A percentile compares a stretch with the other conserved stretches of the same genome.
Evolutionary conservation across 1,140 invertebrate genomes (phyloP).

Genomic region (Hylyphantes graminicola): DNA sequence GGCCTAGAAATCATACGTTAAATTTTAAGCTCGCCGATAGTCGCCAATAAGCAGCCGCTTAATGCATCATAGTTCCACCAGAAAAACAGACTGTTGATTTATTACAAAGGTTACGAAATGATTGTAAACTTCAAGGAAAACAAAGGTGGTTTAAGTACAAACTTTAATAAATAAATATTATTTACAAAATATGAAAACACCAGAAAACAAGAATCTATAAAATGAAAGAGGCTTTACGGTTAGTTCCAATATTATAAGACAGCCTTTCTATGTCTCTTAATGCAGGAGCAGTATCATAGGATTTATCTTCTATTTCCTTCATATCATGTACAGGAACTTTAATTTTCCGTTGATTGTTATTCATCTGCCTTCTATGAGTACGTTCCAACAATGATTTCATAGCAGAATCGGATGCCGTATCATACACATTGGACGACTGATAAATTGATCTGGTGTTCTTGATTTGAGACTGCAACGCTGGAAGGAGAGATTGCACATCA

Average conservation of each 20-base stretch:
- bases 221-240: conserved; percentile 4
- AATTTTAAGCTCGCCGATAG: too few species aligned
- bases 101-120: too few species aligned
- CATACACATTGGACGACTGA: not conserved
- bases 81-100: too few species aligned
- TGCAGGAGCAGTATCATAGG: conserved; percentile 27
- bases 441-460: not conserved
- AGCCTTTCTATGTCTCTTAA: conserved; percentile 43
- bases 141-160: too few species aligned
- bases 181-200: not conserved
- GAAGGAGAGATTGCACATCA: too few species aligned
- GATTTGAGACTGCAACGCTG: not conserved
- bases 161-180: conserved; percentile 9
- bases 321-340: not conserved
- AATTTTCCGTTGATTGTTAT: not conserved
- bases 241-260: conserved; percentile 39
- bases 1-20: too few species aligned
- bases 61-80: too few species aligned
- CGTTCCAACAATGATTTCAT: not conserved
- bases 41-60: too few species aligned
- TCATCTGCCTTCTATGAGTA: not conserved
- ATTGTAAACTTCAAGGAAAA: too few species aligned
- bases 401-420: not conserved
- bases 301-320: conserved; percentile 25
- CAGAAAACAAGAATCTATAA: not conserved